A percentile compares a stretch with the other conserved stretches of the same genome.
phyloP scores from a whole-genome alignment of 2,888 invertebrate species.

The Eledona agricola region DNA sequence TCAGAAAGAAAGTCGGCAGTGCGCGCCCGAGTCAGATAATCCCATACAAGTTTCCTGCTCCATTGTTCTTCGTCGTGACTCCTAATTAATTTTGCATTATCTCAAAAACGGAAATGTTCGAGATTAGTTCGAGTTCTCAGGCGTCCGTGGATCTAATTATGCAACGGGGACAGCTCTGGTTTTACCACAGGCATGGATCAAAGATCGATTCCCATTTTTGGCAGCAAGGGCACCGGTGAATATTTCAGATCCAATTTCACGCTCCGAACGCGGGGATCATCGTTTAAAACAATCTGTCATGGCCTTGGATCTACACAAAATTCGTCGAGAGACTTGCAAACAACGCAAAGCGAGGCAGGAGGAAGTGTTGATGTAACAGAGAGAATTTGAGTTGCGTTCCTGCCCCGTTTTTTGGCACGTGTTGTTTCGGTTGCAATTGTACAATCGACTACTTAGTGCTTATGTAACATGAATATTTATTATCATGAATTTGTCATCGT shows the following conservation, averaged over 20 bases:
- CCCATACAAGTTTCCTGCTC: conserved; percentile 2
- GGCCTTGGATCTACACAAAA: conserved; percentile 6
- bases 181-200: not conserved
- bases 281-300: conserved; percentile 3
- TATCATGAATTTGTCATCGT: conserved; percentile 2
- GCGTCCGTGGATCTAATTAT: conserved; percentile 10
- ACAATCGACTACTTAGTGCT: not conserved
- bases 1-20: not conserved
- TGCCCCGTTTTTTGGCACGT: not conserved
- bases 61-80: conserved; percentile 13
- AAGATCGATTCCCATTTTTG: too few species aligned
- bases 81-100: conserved; percentile 19
- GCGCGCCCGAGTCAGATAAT: conserved; percentile 7
- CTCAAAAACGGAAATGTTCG: conserved; percentile 17
- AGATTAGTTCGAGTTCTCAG: conserved; percentile 19
- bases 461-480: conserved; percentile 16
- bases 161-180: conserved; percentile 3
- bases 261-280: conserved; percentile 2
- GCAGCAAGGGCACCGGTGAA: conserved; percentile 6
- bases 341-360: conserved; percentile 1
- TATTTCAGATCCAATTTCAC: conserved; percentile 16
- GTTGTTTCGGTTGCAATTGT: conserved; percentile 1
- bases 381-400: not conserved
- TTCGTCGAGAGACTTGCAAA: not conserved
- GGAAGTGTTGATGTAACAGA: not conserved